Conservation (phyloP, 1,140 invertebrate species). For the Eulimnadia texana region DNA sequence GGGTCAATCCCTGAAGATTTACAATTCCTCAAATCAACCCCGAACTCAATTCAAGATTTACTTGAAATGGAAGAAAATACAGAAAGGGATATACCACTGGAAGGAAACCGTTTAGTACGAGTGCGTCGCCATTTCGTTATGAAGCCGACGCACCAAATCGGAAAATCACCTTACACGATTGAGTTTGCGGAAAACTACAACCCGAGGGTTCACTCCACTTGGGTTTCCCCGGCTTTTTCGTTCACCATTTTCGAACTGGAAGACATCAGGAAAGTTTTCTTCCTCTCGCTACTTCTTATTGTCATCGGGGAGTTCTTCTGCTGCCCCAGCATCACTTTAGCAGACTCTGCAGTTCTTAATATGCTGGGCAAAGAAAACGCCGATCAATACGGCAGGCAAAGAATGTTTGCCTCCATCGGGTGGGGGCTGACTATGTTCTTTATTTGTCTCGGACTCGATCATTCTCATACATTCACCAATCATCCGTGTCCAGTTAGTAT, state of each 20-base stretch:
- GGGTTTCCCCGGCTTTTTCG: constrained; percentile 82
- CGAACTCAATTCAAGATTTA: neutral
- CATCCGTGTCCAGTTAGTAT: constrained; percentile 24
- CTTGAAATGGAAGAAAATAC: constrained; percentile 6
- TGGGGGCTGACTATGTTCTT: constrained; percentile 98
- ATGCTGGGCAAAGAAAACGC: constrained; percentile 82
- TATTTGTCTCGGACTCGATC: constrained; percentile 93
- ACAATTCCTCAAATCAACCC: too few relatives aligned
- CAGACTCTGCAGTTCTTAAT: constrained; percentile 83
- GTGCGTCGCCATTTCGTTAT: constrained; percentile 7
- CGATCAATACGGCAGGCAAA: constrained; percentile 79
- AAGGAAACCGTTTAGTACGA: neutral
- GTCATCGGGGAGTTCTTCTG: constrained; percentile 95
- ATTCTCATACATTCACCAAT: constrained; percentile 71
- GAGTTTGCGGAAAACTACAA: constrained; percentile 66
- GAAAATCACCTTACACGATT: constrained; percentile 59
- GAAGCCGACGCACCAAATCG: constrained; percentile 23
- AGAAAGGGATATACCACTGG: constrained; percentile 1
- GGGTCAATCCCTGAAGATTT: too few relatives aligned
- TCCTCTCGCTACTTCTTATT: constrained; percentile 77
- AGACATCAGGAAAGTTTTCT: constrained; percentile 93
- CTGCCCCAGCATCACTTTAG: constrained; percentile 91
- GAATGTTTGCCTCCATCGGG: constrained; percentile 96
- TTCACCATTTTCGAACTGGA: constrained; percentile 60
- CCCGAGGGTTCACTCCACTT: constrained; percentile 51